A percentile compares a stretch with the other conserved stretches of the same genome.
Conservation (phyloP, 2,888 invertebrate genomes). For the Aspidiotus destructor region DNA sequence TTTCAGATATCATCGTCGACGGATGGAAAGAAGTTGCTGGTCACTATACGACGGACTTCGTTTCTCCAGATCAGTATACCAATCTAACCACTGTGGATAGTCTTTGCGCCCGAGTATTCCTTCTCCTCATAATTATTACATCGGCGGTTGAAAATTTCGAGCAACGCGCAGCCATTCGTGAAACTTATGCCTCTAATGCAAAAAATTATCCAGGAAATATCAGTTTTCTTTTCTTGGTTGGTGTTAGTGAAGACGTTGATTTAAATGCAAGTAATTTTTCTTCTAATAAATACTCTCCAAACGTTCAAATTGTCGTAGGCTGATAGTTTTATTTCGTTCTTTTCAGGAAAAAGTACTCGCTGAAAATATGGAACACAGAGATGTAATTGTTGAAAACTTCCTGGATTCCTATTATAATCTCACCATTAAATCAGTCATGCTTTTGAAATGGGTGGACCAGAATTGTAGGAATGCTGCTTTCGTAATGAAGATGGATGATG, state of each 20-base stretch:
- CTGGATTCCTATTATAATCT: constrained; percentile 78
- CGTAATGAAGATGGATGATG: constrained; percentile 77
- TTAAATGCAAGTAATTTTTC: not conserved
- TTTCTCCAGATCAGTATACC: constrained; percentile 11
- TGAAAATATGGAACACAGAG: constrained; percentile 58
- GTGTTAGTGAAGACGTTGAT: not conserved
- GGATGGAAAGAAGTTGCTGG: constrained; percentile 6
- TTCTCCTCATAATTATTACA: constrained; percentile 63
- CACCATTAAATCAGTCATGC: constrained; percentile 73
- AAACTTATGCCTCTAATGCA: constrained; percentile 54
- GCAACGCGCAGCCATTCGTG: constrained; percentile 55
- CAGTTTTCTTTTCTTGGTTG: not conserved
- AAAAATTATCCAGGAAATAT: not conserved
- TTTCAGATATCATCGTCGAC: not conserved
- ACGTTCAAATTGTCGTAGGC: not conserved
- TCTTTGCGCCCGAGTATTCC: constrained; percentile 35
- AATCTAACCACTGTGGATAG: not conserved
- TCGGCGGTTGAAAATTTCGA: constrained; percentile 61
- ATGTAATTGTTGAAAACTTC: constrained; percentile 74
- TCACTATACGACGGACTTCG: constrained; percentile 5
- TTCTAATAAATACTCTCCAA: not conserved
- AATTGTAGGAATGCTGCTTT: constrained; percentile 56
- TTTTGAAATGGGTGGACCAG: constrained; percentile 67
- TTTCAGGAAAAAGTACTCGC: constrained; percentile 54
- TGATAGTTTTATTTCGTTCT: not conserved